Percentiles rank a stretch among this genome's conserved stretches.
These are phyloP conservation scores for Corella eumyota DNA, from an alignment of 23 tunicate species.

Conservation along the genomic window DNA sequence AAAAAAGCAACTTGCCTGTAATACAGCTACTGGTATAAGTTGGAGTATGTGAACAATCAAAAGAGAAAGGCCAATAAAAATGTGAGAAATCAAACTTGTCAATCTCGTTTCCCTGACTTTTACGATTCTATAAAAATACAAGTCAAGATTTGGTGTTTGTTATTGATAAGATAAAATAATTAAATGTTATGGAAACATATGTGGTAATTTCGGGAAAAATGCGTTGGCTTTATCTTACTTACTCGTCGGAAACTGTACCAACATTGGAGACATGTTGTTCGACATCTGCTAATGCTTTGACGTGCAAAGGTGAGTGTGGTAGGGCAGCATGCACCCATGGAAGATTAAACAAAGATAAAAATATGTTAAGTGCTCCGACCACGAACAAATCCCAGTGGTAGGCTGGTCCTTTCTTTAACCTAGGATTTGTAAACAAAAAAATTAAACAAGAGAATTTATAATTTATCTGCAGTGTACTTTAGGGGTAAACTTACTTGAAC, in stretches of 20 bases:
- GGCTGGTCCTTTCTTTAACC: constrained; percentile 83
- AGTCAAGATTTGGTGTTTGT: too few species aligned
- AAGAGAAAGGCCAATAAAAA: constrained; percentile 85
- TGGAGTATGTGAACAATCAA: constrained; percentile 44
- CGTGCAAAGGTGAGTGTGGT: constrained; percentile 96
- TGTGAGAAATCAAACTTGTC: constrained; percentile 62
- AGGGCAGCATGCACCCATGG: constrained; percentile 98
- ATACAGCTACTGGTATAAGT: constrained; percentile 68
- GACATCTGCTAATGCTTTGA: constrained; percentile 93
- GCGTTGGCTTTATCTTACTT: too few species aligned
- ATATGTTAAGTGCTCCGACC: constrained; percentile 60
- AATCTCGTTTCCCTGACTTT: constrained; percentile 85
- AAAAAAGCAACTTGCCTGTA: too few species aligned
- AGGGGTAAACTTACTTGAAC: constrained; percentile 85
- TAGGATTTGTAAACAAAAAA: too few species aligned
- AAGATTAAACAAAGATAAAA: constrained; percentile 70
- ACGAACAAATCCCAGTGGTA: constrained; percentile 96
- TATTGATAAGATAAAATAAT: too few species aligned
- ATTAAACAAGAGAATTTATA: too few species aligned
- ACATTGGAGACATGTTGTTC: constrained; percentile 90
- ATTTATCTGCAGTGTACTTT: too few species aligned
- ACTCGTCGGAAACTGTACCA: constrained; percentile 90
- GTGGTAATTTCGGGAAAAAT: too few species aligned
- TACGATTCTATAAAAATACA: constrained; percentile 52
- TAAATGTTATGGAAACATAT: too few species aligned